Evolutionary conservation across 2,888 invertebrate species (phyloP).

Genomic region (Timema podura): DNA sequence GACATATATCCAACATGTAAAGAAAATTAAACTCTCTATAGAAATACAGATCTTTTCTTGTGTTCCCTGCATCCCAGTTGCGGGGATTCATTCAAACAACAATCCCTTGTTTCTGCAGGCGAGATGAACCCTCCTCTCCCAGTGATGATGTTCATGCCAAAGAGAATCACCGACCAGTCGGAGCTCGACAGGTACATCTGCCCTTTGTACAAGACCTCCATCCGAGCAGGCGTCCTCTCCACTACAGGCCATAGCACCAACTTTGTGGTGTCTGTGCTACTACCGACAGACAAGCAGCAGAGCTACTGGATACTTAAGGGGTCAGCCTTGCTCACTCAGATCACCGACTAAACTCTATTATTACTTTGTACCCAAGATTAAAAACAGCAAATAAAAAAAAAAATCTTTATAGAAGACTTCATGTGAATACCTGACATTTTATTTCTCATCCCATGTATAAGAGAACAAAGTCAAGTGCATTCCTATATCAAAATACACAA

Average conservation of each 20-base stretch:
- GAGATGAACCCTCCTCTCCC: conserved; percentile 74
- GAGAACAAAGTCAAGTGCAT: too few species aligned
- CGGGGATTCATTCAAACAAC: too few species aligned
- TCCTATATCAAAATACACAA: too few species aligned
- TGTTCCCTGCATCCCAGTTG: too few species aligned
- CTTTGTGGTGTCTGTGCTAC: conserved; percentile 74
- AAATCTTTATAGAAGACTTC: too few species aligned
- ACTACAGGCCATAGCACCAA: conserved; percentile 94
- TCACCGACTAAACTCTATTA: conserved; percentile 57
- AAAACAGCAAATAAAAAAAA: too few species aligned
- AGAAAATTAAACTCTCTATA: not conserved
- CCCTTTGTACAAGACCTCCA: conserved; percentile 85
- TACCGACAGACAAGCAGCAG: conserved; percentile 60
- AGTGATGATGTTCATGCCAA: conserved; percentile 61
- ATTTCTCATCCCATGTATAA: too few species aligned
- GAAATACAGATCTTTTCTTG: not conserved
- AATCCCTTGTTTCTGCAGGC: conserved; percentile 47
- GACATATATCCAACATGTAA: too few species aligned
- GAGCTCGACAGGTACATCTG: conserved; percentile 57
- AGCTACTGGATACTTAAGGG: conserved; percentile 87
- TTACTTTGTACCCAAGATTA: too few species aligned
- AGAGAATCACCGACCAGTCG: conserved; percentile 45
- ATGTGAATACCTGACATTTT: too few species aligned
- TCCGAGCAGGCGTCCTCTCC: conserved; percentile 79
- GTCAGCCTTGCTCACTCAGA: conserved; percentile 79